These are phyloP conservation scores for Gymnothorax reevesii DNA, from an alignment of 2,797 vertebrate genomes.

Conservation along the genomic window DNA sequence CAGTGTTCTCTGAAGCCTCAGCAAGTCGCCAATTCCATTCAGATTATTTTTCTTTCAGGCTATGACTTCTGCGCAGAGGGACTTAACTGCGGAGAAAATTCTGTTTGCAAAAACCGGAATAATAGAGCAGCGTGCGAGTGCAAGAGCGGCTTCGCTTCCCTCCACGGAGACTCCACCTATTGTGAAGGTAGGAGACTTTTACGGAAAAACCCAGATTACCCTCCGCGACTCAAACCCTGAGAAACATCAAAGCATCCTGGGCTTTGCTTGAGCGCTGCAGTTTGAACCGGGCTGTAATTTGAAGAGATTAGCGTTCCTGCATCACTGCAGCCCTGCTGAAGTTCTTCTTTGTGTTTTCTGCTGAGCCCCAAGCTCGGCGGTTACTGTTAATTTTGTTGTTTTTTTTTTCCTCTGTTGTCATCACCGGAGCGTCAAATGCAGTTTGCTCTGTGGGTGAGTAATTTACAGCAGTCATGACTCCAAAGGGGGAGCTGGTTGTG, in stretches of 20 bases:
- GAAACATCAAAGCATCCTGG: background rate
- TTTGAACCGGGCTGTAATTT: background rate
- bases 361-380: background rate
- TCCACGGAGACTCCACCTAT: slow-evolving; percentile 85
- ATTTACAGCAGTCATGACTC: background rate
- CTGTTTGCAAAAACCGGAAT: slow-evolving; percentile 89
- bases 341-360: background rate
- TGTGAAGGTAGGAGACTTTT: slow-evolving; percentile 84
- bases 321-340: background rate
- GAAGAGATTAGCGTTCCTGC: slow-evolving; percentile 2
- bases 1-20: background rate
- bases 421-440: background rate
- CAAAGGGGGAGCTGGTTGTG: background rate
- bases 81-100: slow-evolving; percentile 90
- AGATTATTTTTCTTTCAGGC: slow-evolving; percentile 68
- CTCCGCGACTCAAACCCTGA: background rate
- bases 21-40: background rate
- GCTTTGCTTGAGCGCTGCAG: background rate
- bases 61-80: slow-evolving; percentile 94
- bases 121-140: slow-evolving; percentile 91
- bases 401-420: background rate
- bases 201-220: background rate
- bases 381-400: background rate
- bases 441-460: slow-evolving; percentile 5
- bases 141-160: slow-evolving; percentile 82